Base-by-base conservation (phyloP, 2,797 vertebrate genomes). In the Cetoscarus ocellatus region DNA sequence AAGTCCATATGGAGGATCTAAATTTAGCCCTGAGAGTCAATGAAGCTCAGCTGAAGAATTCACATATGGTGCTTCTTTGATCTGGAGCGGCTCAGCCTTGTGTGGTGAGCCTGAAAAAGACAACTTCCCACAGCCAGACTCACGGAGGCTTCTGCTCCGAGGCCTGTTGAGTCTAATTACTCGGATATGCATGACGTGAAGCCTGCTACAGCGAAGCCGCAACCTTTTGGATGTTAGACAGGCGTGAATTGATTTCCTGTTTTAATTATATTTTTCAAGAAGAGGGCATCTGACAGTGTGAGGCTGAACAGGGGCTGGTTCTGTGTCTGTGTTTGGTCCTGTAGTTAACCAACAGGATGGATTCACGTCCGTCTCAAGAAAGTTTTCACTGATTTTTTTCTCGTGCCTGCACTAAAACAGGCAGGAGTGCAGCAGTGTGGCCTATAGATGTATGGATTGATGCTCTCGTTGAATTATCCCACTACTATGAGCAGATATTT, bases 31-130 rank as follows among this genome's bases (percentile, higher is more conserved):
- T 72, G 42, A 80, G 76, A 79, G 53, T 65, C 73, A 67, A 27
- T 15, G 63, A 48, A 70, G 65, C 74, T 75, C 50, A 69, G 27
- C 18, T 75, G 76, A 76, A 68, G 51, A 56, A 67, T 67, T 65
- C 70, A 58, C 84, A 79, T 73, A 83, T 82, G 81, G 68, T 17
- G 7, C 54, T 59, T 17, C 54, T 85, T 85, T 88, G 84, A 88
- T 86, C 77, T 60, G 0, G 14, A 74, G 36, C 63, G 54, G 66
- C 59, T 61, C 67, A 73, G 47, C 42, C 14, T 18, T 38, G 53
- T 58, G 58, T 58, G 49, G 54, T 53, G 48, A 75, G 59, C 27
- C n/a, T 14, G 52, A 69, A 72, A 73, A 58, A 58, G n/a, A 58
- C n/a, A 67, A 40, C 43, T 74, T 38, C 27, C 47, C 51, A 54